These are phyloP conservation scores for Cheilosia variabilis DNA, from an alignment of 2,888 invertebrate species.

Conservation along the genomic window DNA sequence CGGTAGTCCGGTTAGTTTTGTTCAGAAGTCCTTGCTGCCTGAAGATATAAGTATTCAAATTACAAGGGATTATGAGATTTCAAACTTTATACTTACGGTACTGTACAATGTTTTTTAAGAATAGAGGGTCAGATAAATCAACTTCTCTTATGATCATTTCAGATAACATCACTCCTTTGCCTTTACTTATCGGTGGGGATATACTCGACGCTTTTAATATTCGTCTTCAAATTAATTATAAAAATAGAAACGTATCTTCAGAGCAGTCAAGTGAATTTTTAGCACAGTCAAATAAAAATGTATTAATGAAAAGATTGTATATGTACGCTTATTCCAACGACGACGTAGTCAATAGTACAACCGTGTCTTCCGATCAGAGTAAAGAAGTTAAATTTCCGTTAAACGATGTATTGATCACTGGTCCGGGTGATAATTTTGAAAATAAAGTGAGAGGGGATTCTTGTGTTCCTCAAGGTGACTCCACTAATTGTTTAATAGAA, in stretches of 20 bases:
- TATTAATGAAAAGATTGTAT: no score
- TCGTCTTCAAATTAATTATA: not conserved
- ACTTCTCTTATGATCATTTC: slow-evolving; percentile 16
- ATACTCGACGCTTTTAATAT: not conserved
- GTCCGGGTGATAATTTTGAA: no score
- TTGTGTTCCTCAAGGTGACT: no score
- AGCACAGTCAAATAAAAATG: no score
- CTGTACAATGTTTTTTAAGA: not conserved
- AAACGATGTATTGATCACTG: no score
- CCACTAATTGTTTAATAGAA: no score
- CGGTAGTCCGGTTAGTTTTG: slow-evolving; percentile 61
- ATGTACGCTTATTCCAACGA: not conserved
- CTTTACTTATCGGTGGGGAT: slow-evolving; percentile 4
- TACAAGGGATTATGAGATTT: slow-evolving; percentile 2
- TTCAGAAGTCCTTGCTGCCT: slow-evolving; percentile 33
- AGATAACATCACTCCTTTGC: slow-evolving; percentile 7
- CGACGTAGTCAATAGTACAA: no score
- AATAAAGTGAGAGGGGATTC: no score
- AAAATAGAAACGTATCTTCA: not conserved
- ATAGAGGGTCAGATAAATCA: not conserved
- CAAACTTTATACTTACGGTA: slow-evolving; percentile 26
- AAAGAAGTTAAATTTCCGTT: no score
- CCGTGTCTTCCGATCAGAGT: no score
- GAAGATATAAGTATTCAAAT: slow-evolving; percentile 18
- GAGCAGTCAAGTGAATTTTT: not conserved